phyloP scores from a whole-genome alignment of 2,888 invertebrate species.

The Vannuccia rotundouncinata region DNA sequence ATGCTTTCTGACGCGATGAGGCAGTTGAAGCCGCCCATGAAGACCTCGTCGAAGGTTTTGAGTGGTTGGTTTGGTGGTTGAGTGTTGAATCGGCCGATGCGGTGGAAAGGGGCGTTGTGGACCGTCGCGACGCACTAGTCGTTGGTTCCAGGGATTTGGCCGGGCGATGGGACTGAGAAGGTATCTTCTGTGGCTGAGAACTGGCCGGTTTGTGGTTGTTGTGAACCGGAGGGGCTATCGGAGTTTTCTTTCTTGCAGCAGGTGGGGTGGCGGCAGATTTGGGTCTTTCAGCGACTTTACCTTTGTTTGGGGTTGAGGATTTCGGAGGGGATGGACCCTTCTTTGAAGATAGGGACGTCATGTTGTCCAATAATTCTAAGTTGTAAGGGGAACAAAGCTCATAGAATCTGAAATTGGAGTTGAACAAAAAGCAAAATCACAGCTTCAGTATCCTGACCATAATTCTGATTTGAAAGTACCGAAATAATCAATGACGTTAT shows the following conservation, averaged over 20 bases:
- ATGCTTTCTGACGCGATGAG: neutral
- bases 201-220: neutral
- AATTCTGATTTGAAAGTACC: too few relatives aligned
- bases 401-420: neutral
- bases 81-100: neutral
- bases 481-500: too few relatives aligned
- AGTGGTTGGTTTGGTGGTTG: neutral
- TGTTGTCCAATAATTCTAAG: neutral
- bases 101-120: neutral
- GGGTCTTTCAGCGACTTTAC: neutral
- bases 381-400: neutral
- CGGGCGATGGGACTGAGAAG: neutral
- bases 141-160: neutral
- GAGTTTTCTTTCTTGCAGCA: neutral
- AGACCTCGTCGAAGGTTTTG: neutral
- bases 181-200: neutral
- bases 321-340: neutral
- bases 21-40: neutral
- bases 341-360: neutral
- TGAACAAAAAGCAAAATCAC: too few relatives aligned
- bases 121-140: neutral
- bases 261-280: neutral
- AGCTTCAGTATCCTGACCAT: too few relatives aligned
- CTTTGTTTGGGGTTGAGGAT: neutral
- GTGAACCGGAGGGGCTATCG: neutral